Evolutionary conservation across 2,888 invertebrate species (phyloP), one percentile per base, ranked within the genome.

Genomic region (Halocaridina rubra): DNA sequence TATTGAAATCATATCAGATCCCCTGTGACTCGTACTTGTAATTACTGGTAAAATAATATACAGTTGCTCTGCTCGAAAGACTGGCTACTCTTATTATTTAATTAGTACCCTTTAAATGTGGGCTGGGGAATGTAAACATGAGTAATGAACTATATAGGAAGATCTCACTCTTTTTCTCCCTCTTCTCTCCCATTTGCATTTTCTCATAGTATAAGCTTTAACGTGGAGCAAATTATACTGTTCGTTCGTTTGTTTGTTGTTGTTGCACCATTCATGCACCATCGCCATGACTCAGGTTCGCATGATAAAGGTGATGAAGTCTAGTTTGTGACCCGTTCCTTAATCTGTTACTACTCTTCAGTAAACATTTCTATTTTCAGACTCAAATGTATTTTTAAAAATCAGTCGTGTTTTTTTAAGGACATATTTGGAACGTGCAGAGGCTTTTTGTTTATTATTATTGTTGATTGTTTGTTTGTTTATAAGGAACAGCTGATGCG

Each of bases 401-500:
- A n/a, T n/a, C n/a, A n/a, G n/a, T n/a, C n/a, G n/a, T n/a, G n/a
- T n/a, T n/a, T 57, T 2, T 72, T 1, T n/a, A 46, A 8, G 24
- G 27, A 39, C 27, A 22, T 53, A 76, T 32, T 57, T 32, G 2
- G 30, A 39, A 8, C 2, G 30, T 13, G 7, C 30, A 39, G 24
- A 24, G 27, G 61, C 75, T 22, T 32, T 3, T 16, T 30, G 19
- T 69, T 29, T 13, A 7, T 3, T 29, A 29, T 69, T 69, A 29
- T 27, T 32, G 10, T 3, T 69, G 27, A 30, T 29, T 30, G 72
- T 82, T 84, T 84, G 82, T 82, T 82, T 77, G 77, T 84, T 84
- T 84, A 84, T 78, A 78, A 78, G n/a, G 7, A 78, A 61, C 82
- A 84, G 82, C 82, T 84, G 82, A 78, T 78, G 78, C 82, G 78